These are phyloP conservation scores for Diachasmimorpha longicaudata DNA, from an alignment of 1,140 invertebrate species.

Conservation along the genomic window DNA sequence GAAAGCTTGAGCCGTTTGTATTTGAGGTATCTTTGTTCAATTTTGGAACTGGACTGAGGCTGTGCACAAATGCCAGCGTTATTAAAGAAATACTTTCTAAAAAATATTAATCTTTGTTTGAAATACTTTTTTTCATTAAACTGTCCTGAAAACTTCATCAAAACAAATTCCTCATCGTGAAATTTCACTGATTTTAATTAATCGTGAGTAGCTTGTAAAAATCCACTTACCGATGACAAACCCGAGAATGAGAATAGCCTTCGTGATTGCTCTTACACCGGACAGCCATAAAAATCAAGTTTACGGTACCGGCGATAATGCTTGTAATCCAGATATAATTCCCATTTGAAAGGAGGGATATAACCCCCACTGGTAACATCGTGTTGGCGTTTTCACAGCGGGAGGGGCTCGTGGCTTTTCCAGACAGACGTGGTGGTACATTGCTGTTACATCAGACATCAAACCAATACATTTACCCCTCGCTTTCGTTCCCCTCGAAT, in stretches of 20 bases:
- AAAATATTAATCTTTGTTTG: no score
- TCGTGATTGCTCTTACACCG: slow-evolving; percentile 20
- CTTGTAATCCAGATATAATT: slow-evolving; percentile 64
- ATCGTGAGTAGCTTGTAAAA: neutral
- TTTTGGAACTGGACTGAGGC: no score
- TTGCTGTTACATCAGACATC: slow-evolving; percentile 6
- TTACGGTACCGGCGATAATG: slow-evolving; percentile 60
- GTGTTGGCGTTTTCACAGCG: slow-evolving; percentile 27
- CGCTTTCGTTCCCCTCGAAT: slow-evolving; percentile 17
- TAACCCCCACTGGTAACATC: neutral
- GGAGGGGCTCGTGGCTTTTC: slow-evolving; percentile 8
- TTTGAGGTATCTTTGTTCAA: no score
- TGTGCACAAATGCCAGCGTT: no score
- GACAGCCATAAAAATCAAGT: slow-evolving; percentile 61
- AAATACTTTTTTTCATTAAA: no score
- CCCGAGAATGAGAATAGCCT: neutral
- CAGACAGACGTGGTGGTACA: neutral
- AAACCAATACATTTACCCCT: neutral
- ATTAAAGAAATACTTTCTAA: no score
- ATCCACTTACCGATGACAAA: neutral
- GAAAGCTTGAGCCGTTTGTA: no score
- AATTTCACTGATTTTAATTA: neutral
- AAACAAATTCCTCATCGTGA: no score
- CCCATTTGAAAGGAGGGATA: slow-evolving; percentile 43
- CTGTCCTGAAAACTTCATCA: no score